A percentile compares a stretch with the other conserved stretches of the same genome.
Evolutionary conservation across 2,888 invertebrate species (phyloP).

Genomic region (Standfussiana lucernea): DNA sequence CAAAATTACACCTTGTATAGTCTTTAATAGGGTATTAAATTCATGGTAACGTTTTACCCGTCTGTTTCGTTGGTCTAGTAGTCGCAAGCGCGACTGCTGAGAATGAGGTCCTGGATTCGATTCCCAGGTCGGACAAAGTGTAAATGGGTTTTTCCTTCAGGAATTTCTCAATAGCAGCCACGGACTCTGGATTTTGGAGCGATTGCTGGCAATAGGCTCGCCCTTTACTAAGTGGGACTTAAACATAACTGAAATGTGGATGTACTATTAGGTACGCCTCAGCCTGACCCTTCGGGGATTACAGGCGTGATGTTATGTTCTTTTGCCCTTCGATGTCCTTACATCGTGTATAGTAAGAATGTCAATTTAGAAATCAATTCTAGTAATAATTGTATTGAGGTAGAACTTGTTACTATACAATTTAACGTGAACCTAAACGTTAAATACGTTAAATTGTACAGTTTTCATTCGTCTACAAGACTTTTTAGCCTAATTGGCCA

Average conservation of each 20-base stretch:
- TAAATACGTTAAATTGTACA: neutral
- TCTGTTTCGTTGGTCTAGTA: too few relatives aligned
- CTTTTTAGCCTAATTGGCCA: constrained; percentile 9
- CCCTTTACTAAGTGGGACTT: neutral
- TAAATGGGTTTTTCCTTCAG: neutral
- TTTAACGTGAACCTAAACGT: neutral
- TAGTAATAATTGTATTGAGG: neutral
- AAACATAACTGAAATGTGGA: neutral
- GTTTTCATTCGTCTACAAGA: neutral
- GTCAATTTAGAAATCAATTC: neutral
- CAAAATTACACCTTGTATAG: too few relatives aligned
- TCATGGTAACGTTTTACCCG: too few relatives aligned
- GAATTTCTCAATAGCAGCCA: neutral
- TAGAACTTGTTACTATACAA: neutral
- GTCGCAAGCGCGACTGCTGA: too few relatives aligned
- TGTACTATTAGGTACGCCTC: neutral
- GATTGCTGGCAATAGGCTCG: neutral
- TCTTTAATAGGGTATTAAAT: too few relatives aligned
- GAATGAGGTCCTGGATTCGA: too few relatives aligned
- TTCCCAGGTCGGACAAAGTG: too few relatives aligned
- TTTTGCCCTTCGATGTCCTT: too few relatives aligned
- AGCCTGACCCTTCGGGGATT: neutral
- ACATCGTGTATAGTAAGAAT: neutral
- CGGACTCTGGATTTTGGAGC: neutral
- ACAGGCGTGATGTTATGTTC: neutral